These are phyloP conservation scores for Nomada goodeniana DNA, from an alignment of 2,888 invertebrate species.

Conservation along the genomic window DNA sequence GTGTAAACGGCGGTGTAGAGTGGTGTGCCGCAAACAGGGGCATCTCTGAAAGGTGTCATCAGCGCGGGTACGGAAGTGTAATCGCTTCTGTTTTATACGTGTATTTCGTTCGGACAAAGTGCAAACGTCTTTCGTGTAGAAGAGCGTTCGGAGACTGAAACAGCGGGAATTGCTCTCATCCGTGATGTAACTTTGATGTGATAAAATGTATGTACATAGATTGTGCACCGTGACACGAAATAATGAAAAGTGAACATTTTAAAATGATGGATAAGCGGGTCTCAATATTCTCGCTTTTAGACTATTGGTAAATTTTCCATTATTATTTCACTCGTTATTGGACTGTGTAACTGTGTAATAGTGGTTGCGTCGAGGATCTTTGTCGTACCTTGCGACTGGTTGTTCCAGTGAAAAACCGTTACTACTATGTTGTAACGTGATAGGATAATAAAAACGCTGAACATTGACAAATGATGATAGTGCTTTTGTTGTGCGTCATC, in stretches of 20 bases:
- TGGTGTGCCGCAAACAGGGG: constrained; percentile 39
- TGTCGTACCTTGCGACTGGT: background rate
- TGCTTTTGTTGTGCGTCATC: constrained; percentile 86
- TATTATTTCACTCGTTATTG: background rate
- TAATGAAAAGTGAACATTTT: constrained; percentile 39
- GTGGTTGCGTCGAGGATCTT: background rate
- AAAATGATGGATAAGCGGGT: constrained; percentile 29
- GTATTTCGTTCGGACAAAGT: constrained; percentile 42
- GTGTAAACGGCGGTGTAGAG: constrained; percentile 20
- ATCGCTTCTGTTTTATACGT: constrained; percentile 43
- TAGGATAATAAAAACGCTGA: constrained; percentile 50
- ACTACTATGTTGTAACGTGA: constrained; percentile 77
- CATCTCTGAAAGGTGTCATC: constrained; percentile 56
- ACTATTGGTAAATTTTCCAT: constrained; percentile 18
- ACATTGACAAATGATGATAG: constrained; percentile 85
- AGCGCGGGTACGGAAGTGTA: constrained; percentile 33
- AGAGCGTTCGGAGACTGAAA: constrained; percentile 2
- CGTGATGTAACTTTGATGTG: constrained; percentile 51
- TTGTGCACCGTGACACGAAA: background rate
- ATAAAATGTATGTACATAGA: constrained; percentile 22
- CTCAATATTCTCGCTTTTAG: background rate
- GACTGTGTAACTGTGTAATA: background rate
- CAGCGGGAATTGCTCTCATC: constrained; percentile 2
- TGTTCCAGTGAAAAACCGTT: constrained; percentile 44
- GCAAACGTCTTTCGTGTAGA: constrained; percentile 42